These are phyloP conservation scores for Hydrozoanthus gracilis DNA, from an alignment of 92 coral and sea anemone genomes.

Conservation along the genomic window DNA sequence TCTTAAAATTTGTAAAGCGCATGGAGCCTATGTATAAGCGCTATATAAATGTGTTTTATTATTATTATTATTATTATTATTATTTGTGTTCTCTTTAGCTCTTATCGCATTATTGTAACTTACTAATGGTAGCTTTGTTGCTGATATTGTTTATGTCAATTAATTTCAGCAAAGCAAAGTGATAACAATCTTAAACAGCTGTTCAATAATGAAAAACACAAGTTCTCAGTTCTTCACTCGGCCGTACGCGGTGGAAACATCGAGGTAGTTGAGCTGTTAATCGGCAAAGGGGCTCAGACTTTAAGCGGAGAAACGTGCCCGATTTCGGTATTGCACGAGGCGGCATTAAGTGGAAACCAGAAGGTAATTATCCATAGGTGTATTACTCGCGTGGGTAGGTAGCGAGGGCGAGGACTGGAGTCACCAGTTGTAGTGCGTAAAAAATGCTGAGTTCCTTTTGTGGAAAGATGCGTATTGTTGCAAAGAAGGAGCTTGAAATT, in stretches of 20 bases:
- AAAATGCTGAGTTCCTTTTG: too few relatives aligned
- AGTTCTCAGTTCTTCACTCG: conserved; percentile 34
- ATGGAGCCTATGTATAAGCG: too few relatives aligned
- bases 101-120: not conserved
- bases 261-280: conserved; percentile 21
- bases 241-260: conserved; percentile 37
- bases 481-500: too few relatives aligned
- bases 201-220: conserved; percentile 12
- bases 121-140: not conserved
- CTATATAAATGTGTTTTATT: too few relatives aligned
- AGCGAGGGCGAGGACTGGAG: too few relatives aligned
- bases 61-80: not conserved
- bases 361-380: not conserved
- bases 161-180: conserved; percentile 3
- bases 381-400: not conserved
- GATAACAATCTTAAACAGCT: conserved; percentile 1
- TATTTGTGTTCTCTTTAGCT: not conserved
- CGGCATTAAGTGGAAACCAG: conserved; percentile 18
- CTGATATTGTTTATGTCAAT: not conserved
- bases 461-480: too few relatives aligned
- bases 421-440: too few relatives aligned
- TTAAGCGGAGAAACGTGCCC: not conserved
- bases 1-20: too few relatives aligned
- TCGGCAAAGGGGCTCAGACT: conserved; percentile 13
- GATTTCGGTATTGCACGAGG: conserved; percentile 13